phyloP scores from a whole-genome alignment of 2,113 vertebrate genomes.

The Ellobius talpinus region DNA sequence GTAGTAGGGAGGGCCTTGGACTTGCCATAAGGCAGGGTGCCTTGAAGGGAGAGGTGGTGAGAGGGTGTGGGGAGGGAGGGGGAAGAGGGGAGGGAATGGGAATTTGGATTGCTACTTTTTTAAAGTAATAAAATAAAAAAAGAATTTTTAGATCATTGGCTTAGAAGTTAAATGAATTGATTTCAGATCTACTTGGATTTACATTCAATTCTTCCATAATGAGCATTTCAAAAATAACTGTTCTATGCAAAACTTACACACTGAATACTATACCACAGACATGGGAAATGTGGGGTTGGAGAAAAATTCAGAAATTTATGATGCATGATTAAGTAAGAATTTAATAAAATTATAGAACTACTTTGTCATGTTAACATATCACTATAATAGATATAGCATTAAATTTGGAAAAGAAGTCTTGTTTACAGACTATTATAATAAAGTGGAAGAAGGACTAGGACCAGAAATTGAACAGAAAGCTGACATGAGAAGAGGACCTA shows the following conservation, averaged over 20 bases:
- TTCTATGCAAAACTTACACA: neutral
- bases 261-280: neutral
- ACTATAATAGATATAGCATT: neutral
- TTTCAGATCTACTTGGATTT: neutral
- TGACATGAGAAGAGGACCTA: neutral
- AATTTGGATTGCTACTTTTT: too few relatives aligned
- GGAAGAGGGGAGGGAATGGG: too few relatives aligned
- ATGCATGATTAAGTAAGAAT: neutral
- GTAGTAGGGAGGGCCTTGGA: too few relatives aligned
- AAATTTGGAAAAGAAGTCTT: neutral
- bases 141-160: neutral
- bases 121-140: too few relatives aligned
- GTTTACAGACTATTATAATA: neutral
- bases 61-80: too few relatives aligned
- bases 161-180: slow-evolving; percentile 18
- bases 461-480: neutral
- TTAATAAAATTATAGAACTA: neutral
- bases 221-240: neutral
- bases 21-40: too few relatives aligned
- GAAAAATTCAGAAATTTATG: neutral
- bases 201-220: neutral
- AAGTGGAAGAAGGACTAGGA: neutral
- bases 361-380: neutral
- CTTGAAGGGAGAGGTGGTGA: too few relatives aligned
- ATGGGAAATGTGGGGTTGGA: neutral